phyloP scores from a whole-genome alignment of 2,797 vertebrate species.

The Neosilurus mollespiculum region DNA sequence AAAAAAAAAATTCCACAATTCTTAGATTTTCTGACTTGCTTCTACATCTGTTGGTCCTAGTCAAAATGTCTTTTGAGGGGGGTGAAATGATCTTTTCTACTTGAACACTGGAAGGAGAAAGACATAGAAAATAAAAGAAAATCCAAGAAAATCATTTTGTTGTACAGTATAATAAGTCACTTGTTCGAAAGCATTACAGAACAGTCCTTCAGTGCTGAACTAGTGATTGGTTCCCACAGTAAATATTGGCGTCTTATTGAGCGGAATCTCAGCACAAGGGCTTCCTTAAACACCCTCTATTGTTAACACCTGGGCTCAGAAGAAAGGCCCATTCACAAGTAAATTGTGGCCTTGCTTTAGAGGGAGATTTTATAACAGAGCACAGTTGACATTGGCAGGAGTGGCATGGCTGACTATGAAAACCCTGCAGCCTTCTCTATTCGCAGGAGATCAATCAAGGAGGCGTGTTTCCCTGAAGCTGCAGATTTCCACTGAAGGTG shows the following conservation, averaged over 20 bases:
- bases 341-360: conserved; percentile 74
- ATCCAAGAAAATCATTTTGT: background rate
- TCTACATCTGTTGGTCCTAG: background rate
- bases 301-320: conserved; percentile 80
- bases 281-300: conserved; percentile 79
- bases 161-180: background rate
- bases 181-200: background rate
- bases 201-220: conserved; percentile 48
- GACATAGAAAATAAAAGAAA: background rate
- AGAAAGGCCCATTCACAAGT: conserved; percentile 76
- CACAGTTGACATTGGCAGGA: conserved; percentile 76
- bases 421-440: conserved; percentile 65
- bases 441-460: conserved; percentile 73
- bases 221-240: conserved; percentile 66
- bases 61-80: too few species aligned
- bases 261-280: conserved; percentile 71
- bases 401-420: conserved; percentile 69
- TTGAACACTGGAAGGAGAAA: background rate
- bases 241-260: conserved; percentile 63
- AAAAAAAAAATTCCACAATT: background rate
- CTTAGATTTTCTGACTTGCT: background rate
- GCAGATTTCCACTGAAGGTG: conserved; percentile 54
- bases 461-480: conserved; percentile 62
- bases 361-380: conserved; percentile 76
- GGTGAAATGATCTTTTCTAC: background rate